phyloP scores from a whole-genome alignment of 1,140 invertebrate species.

The Drosophila lini region DNA sequence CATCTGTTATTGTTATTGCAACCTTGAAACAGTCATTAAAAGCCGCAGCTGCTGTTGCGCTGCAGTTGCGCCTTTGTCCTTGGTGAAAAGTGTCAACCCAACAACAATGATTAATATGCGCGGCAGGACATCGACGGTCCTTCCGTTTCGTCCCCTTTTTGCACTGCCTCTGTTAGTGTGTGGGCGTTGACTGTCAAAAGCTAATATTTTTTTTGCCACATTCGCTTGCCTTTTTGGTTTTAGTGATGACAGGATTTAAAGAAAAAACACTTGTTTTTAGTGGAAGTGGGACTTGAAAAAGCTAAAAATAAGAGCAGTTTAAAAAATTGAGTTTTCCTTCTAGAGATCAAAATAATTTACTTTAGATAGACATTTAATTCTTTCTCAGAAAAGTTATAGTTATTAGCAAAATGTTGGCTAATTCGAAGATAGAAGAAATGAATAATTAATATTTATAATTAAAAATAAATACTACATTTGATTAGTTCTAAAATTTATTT shows the following conservation, averaged over 20 bases:
- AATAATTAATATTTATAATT: too few relatives aligned
- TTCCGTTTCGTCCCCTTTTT: background rate
- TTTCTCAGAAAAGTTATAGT: background rate
- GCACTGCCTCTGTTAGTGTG: background rate
- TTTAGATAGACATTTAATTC: background rate
- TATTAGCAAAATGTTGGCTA: background rate
- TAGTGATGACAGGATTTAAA: conserved; percentile 8
- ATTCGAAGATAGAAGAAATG: background rate
- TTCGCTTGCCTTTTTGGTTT: conserved; percentile 12
- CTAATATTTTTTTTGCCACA: conserved; percentile 66
- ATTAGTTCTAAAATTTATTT: background rate
- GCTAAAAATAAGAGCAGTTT: background rate
- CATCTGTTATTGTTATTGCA: conserved; percentile 58
- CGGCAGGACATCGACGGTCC: conserved; percentile 42
- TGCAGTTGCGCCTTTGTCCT: conserved; percentile 49
- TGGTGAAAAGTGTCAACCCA: conserved; percentile 45
- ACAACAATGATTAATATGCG: conserved; percentile 77
- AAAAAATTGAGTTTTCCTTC: background rate
- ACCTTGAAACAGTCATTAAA: conserved; percentile 74
- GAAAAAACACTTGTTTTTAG: background rate
- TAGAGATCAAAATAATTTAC: background rate
- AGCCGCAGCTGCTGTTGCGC: conserved; percentile 38
- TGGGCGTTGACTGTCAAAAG: conserved; percentile 62
- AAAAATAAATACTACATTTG: too few relatives aligned
- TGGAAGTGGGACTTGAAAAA: background rate